A percentile compares a stretch with the other conserved stretches of the same genome.
Evolutionary conservation across 2,113 vertebrate species (phyloP).

Genomic region (Anolis sagrei): DNA sequence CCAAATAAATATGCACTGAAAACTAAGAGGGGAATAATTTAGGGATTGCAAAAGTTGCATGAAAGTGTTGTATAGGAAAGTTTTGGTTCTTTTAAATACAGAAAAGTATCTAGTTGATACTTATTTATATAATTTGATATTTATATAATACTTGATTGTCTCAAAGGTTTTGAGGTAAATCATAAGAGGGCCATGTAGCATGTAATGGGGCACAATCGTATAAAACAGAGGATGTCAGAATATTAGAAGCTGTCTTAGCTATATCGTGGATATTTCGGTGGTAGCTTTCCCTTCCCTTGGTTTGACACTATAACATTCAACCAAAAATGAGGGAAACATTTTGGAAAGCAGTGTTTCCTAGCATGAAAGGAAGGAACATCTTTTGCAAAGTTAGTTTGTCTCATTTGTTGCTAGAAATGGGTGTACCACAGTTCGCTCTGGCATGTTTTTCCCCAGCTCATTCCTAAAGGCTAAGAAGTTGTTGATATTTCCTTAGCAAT

Average conservation of each 20-base stretch:
- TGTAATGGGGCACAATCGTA: conserved; percentile 68
- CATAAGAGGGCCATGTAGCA: conserved; percentile 63
- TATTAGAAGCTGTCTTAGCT: conserved; percentile 48
- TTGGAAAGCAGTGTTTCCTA: not conserved
- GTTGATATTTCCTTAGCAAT: not conserved
- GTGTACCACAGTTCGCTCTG: too few relatives aligned
- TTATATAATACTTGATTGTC: conserved; percentile 44
- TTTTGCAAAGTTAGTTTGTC: too few relatives aligned
- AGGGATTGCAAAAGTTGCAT: not conserved
- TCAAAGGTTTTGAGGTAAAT: conserved; percentile 63
- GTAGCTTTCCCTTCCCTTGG: not conserved
- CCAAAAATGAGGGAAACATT: not conserved
- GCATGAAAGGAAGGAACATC: too few relatives aligned
- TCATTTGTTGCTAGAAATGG: too few relatives aligned
- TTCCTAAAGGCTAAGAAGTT: not conserved
- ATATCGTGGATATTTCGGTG: not conserved
- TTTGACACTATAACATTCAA: not conserved
- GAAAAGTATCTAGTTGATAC: conserved; percentile 13
- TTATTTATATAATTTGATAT: too few relatives aligned
- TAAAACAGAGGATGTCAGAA: conserved; percentile 69
- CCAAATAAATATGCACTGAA: conserved; percentile 17
- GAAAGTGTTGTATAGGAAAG: not conserved
- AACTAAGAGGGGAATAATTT: not conserved
- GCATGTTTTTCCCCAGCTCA: too few relatives aligned
- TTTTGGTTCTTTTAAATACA: not conserved